Conservation (phyloP, 2,888 invertebrate species). For the Trissoscelio sp. region DNA sequence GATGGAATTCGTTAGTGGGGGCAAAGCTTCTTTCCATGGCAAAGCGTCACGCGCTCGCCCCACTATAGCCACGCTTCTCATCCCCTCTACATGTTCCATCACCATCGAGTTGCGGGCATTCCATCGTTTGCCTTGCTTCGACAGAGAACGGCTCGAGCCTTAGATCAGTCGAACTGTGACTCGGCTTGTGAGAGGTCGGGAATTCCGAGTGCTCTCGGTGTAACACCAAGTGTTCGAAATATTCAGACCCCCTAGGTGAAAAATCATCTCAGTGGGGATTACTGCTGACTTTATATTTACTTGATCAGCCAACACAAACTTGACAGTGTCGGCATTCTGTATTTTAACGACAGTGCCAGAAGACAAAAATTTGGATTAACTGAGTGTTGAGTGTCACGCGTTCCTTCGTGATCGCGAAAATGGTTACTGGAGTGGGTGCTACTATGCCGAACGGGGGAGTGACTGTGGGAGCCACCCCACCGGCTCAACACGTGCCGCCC, state of each 20-base stretch:
- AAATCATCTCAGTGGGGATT: conserved; percentile 22
- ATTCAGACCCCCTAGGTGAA: conserved; percentile 12
- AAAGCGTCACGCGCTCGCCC: conserved; percentile 81
- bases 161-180: conserved; percentile 81
- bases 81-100: conserved; percentile 69
- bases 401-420: conserved; percentile 67
- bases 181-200: conserved; percentile 78
- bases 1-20: conserved; percentile 80
- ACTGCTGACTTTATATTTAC: background rate
- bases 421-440: conserved; percentile 83
- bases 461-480: conserved; percentile 81
- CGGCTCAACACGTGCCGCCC: conserved; percentile 82
- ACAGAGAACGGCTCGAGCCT: conserved; percentile 78
- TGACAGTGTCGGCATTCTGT: conserved; percentile 24
- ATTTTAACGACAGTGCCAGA: conserved; percentile 42
- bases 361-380: conserved; percentile 71
- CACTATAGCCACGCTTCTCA: conserved; percentile 70
- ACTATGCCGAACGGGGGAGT: conserved; percentile 82
- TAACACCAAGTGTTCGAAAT: conserved; percentile 6
- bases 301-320: no score
- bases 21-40: conserved; percentile 77
- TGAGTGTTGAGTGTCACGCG: conserved; percentile 65
- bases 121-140: conserved; percentile 80
- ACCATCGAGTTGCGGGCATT: conserved; percentile 76
- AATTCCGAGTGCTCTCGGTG: conserved; percentile 21